Conservation (phyloP, 2,797 vertebrate species). For the Pangasius larnaudii region DNA sequence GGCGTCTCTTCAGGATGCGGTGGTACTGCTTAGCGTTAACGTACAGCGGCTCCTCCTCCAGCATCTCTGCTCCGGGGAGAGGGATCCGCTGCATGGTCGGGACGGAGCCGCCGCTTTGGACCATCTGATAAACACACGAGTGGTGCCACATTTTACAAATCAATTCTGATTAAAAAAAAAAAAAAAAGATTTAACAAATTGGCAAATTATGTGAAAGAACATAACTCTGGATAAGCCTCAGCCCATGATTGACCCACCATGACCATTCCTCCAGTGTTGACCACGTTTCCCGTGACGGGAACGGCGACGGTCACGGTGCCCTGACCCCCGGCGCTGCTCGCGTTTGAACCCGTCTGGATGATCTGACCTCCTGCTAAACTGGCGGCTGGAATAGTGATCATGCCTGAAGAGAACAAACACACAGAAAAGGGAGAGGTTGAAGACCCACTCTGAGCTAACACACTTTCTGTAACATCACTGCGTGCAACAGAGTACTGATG, state of each 20-base stretch:
- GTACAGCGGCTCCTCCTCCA: conserved; percentile 95
- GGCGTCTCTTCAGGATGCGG: conserved; percentile 90
- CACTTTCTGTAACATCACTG: not conserved
- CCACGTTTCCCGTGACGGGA: conserved; percentile 92
- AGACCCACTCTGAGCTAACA: not conserved
- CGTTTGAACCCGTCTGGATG: conserved; percentile 90
- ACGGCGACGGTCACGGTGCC: conserved; percentile 98
- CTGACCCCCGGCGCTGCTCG: conserved; percentile 91
- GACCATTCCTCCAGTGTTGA: conserved; percentile 98
- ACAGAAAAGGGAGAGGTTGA: not conserved
- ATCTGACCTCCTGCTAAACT: conserved; percentile 97
- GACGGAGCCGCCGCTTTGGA: conserved; percentile 88
- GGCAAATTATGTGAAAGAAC: not conserved
- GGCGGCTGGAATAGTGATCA: conserved; percentile 98
- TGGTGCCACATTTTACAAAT: not conserved
- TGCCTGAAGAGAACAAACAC: conserved; percentile 83
- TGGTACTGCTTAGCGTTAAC: conserved; percentile 83
- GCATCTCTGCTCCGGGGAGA: conserved; percentile 92
- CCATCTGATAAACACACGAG: conserved; percentile 80
- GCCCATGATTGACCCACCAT: conserved; percentile 82
- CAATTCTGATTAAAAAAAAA: not conserved
- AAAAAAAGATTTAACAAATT: not conserved
- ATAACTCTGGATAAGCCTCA: not conserved
- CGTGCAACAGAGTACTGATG: not conserved
- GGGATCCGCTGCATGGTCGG: conserved; percentile 93